phyloP scores from a whole-genome alignment of 2,113 vertebrate species.

The Oncorhynchus masou region DNA sequence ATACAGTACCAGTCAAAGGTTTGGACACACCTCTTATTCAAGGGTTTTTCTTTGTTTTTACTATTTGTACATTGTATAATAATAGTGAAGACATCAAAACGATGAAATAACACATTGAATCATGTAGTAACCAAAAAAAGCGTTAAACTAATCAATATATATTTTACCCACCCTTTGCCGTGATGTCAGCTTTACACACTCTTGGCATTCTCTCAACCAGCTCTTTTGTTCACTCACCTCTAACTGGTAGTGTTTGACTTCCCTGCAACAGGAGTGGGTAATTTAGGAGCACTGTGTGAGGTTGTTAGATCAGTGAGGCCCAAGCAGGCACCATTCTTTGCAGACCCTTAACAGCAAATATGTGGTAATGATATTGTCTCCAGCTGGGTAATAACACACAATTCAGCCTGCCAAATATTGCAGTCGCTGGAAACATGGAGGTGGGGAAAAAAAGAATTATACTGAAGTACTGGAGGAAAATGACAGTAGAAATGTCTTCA shows the following conservation, averaged over 20 bases:
- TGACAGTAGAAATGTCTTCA: constrained; percentile 81
- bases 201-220: too few species aligned
- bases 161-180: too few species aligned
- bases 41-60: too few species aligned
- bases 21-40: too few species aligned
- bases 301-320: constrained; percentile 82
- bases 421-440: constrained; percentile 70
- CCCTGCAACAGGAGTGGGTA: constrained; percentile 79
- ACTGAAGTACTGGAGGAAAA: constrained; percentile 80
- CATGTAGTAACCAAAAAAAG: too few species aligned
- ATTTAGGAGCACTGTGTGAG: constrained; percentile 79
- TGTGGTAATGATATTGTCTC: constrained; percentile 86
- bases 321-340: constrained; percentile 80
- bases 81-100: too few species aligned
- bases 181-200: too few species aligned
- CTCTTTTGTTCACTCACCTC: constrained; percentile 74
- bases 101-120: too few species aligned
- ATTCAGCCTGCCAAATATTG: constrained; percentile 79
- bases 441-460: constrained; percentile 76
- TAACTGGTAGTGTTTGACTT: constrained; percentile 81
- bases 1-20: too few species aligned
- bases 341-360: constrained; percentile 86
- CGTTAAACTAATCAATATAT: too few species aligned
- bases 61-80: too few species aligned
- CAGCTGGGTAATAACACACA: constrained; percentile 86